A percentile compares a stretch with the other conserved stretches of the same genome.
phyloP scores from a whole-genome alignment of 2,113 vertebrate genomes.

The Mastomys coucha region DNA sequence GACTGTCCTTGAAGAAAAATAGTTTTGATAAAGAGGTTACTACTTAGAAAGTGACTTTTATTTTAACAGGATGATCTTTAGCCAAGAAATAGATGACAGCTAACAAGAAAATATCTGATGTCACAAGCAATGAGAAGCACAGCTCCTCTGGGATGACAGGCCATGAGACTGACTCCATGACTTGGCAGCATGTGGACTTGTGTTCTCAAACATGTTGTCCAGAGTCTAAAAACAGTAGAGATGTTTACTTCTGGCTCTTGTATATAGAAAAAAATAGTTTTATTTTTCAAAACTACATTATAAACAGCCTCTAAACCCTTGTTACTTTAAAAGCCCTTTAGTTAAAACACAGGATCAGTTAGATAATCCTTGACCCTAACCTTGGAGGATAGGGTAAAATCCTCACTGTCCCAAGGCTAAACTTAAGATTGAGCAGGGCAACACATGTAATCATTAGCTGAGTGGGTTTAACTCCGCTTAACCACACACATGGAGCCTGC shows the following conservation, averaged over 20 bases:
- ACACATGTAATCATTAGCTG: background rate
- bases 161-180: too few relatives aligned
- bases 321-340: background rate
- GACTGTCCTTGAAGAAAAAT: background rate
- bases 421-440: rapidly evolving
- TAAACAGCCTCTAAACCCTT: background rate
- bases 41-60: background rate
- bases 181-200: background rate
- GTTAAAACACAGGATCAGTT: background rate
- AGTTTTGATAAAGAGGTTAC: too few relatives aligned
- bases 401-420: background rate
- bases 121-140: background rate
- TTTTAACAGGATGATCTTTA: background rate
- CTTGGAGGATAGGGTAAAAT: background rate
- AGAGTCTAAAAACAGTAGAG: background rate
- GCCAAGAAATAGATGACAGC: background rate
- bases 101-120: background rate
- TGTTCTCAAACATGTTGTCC: background rate
- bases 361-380: background rate
- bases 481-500: background rate
- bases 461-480: background rate
- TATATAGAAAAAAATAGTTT: background rate
- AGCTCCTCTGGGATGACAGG: rapidly evolving
- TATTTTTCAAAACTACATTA: constrained; percentile 47
- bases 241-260: background rate